phyloP scores from a whole-genome alignment of 2,113 vertebrate species.

The Neomonachus schauinslandi region DNA sequence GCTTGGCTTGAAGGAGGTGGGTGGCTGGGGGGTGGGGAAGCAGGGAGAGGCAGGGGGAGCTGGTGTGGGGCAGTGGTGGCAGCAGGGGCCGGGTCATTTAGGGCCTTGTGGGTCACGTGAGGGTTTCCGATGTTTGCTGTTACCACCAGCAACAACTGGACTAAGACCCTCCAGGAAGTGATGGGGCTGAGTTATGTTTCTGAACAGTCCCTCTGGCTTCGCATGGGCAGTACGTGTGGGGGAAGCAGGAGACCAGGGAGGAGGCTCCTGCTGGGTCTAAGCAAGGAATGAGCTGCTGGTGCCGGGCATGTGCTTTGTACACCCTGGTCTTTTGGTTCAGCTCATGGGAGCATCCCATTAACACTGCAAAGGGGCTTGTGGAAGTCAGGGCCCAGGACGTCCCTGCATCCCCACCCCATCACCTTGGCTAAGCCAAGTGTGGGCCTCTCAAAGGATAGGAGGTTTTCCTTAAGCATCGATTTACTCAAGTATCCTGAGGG shows the following conservation, averaged over 20 bases:
- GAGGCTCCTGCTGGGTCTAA: neutral
- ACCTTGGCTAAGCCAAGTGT: neutral
- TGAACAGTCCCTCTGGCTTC: neutral
- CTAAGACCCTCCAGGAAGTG: neutral
- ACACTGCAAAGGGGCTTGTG: neutral
- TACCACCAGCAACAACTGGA: neutral
- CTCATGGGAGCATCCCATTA: neutral
- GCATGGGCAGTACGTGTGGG: no score
- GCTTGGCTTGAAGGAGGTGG: neutral
- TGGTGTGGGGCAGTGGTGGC: neutral
- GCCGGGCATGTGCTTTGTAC: neutral
- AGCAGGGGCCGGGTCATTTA: neutral
- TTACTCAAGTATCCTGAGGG: neutral
- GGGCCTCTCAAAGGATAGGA: neutral
- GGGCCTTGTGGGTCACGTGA: neutral
- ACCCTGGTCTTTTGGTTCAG: neutral
- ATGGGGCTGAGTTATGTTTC: neutral
- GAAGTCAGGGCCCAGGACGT: neutral
- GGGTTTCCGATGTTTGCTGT: neutral
- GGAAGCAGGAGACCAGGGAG: neutral
- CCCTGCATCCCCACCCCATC: neutral
- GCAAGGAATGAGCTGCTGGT: neutral
- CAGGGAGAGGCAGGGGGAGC: neutral
- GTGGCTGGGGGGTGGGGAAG: no score
- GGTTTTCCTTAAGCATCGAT: neutral